These are phyloP conservation scores for Coenobita brevimanus DNA, from an alignment of 1,140 invertebrate species.

Conservation along the genomic window DNA sequence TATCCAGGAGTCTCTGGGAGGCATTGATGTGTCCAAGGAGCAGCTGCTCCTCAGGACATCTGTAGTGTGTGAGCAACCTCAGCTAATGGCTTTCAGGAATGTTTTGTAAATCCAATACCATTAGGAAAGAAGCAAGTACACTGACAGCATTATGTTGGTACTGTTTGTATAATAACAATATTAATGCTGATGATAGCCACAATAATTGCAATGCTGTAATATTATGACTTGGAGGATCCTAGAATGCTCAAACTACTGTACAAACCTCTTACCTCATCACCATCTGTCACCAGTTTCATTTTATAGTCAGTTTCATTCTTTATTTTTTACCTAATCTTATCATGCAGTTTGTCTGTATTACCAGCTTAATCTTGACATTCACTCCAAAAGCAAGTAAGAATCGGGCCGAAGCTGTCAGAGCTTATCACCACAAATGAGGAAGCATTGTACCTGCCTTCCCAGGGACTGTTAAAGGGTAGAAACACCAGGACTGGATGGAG, in stretches of 20 bases:
- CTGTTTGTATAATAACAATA: constrained; percentile 64
- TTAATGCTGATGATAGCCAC: constrained; percentile 43
- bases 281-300: constrained; percentile 54
- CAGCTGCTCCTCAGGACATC: constrained; percentile 26
- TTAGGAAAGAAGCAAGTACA: constrained; percentile 66
- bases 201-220: constrained; percentile 44
- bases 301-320: constrained; percentile 51
- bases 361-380: background rate
- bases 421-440: constrained; percentile 28
- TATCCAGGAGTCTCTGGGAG: constrained; percentile 46
- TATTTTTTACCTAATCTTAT: constrained; percentile 4
- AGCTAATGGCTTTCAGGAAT: constrained; percentile 65
- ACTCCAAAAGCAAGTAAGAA: background rate
- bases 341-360: background rate
- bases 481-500: no score
- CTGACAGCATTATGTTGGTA: constrained; percentile 66
- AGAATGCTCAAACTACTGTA: constrained; percentile 68
- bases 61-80: constrained; percentile 45
- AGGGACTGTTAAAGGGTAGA: no score
- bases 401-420: no score
- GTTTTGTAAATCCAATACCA: constrained; percentile 63
- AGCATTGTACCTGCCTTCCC: constrained; percentile 43
- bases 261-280: constrained; percentile 67
- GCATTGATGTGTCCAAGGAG: constrained; percentile 28
- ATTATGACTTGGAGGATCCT: constrained; percentile 59